Evolutionary conservation across 1,140 invertebrate species (phyloP).

Genomic region (Bradynema listronoti): DNA sequence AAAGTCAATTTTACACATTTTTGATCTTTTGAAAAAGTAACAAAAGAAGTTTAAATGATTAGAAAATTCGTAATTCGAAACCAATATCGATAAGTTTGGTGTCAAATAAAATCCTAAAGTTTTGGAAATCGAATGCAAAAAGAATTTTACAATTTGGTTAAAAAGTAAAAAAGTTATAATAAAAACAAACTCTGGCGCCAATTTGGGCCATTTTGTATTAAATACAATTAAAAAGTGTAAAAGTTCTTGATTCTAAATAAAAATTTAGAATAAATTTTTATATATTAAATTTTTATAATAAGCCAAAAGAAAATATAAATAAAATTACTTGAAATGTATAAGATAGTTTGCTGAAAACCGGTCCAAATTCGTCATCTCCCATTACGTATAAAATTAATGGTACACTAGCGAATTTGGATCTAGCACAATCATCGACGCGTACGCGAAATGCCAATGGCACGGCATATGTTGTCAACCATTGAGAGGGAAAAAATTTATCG

Average conservation of each 20-base stretch:
- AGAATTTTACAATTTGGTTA: too few relatives aligned
- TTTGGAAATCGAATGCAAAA: too few relatives aligned
- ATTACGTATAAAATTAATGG: slow-evolving; percentile 38
- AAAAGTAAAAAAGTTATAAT: too few relatives aligned
- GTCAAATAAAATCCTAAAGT: too few relatives aligned
- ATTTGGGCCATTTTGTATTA: background rate
- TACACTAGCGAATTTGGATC: slow-evolving; percentile 41
- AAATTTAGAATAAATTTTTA: background rate
- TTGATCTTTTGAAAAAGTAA: too few relatives aligned
- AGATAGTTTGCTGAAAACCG: slow-evolving; percentile 39
- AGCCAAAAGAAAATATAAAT: slow-evolving; percentile 4
- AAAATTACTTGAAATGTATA: slow-evolving; percentile 51
- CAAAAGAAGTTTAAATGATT: too few relatives aligned
- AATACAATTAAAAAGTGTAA: background rate
- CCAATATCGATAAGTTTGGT: too few relatives aligned
- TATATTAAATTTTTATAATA: background rate
- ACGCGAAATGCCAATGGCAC: too few relatives aligned
- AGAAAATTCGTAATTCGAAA: too few relatives aligned
- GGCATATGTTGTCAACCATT: slow-evolving; percentile 29
- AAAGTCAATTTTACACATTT: too few relatives aligned
- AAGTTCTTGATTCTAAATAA: background rate
- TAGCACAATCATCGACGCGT: too few relatives aligned
- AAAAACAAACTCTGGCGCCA: too few relatives aligned
- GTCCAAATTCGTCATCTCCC: slow-evolving; percentile 52
- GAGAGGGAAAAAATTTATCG: slow-evolving; percentile 37